Percentiles rank a stretch among this genome's conserved stretches.
phyloP scores from a whole-genome alignment of 2,888 invertebrate species.

The Blastobasis adustella region DNA sequence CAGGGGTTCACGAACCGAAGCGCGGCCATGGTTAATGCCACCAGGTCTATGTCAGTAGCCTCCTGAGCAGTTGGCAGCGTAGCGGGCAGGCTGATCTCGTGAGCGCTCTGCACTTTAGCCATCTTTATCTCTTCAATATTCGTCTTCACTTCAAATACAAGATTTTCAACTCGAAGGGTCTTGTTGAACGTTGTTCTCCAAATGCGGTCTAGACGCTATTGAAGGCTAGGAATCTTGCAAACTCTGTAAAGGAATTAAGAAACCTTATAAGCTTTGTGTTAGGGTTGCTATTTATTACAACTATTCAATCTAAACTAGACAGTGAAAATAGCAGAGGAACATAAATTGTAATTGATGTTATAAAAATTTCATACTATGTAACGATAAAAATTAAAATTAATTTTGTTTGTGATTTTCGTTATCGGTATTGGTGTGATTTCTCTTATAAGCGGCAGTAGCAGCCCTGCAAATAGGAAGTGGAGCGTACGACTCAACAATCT shows the following conservation, averaged over 20 bases:
- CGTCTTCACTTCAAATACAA: background rate
- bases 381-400: too few relatives aligned
- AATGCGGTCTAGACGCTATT: conserved; percentile 30
- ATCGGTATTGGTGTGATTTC: background rate
- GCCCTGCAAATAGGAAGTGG: conserved; percentile 1
- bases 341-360: too few relatives aligned
- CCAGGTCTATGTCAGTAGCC: conserved; percentile 46
- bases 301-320: background rate
- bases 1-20: conserved; percentile 62
- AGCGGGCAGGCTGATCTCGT: conserved; percentile 46
- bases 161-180: conserved; percentile 1
- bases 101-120: conserved; percentile 55
- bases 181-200: conserved; percentile 23
- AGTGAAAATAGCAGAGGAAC: too few relatives aligned
- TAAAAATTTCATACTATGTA: too few relatives aligned
- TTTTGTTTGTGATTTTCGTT: background rate
- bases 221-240: conserved; percentile 29
- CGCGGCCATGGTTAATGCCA: conserved; percentile 67
- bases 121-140: conserved; percentile 25
- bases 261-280: conserved; percentile 43
- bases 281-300: conserved; percentile 19
- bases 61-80: conserved; percentile 46
- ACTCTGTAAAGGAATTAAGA: conserved; percentile 51
- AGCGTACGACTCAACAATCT: conserved; percentile 7
- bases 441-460: conserved; percentile 9